A percentile compares a stretch with the other conserved stretches of the same genome.
phyloP scores from a whole-genome alignment of 1,140 invertebrate species.

The Antheraea mylitta region DNA sequence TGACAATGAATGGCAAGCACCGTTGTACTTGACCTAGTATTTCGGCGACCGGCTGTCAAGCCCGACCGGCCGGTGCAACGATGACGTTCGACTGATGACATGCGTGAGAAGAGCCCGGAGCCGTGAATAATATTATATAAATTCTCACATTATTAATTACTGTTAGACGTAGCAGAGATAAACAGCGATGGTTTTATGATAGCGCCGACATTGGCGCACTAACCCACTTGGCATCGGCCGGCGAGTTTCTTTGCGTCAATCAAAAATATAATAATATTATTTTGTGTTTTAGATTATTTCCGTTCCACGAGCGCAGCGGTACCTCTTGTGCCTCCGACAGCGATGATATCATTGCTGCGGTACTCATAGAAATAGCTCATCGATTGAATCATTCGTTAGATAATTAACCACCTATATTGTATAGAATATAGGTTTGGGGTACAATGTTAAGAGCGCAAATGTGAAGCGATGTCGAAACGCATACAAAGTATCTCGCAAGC shows the following conservation, averaged over 20 bases:
- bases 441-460: conserved; percentile 20
- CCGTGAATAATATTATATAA: conserved; percentile 24
- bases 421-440: conserved; percentile 28
- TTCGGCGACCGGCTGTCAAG: conserved; percentile 59
- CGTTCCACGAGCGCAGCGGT: conserved; percentile 35
- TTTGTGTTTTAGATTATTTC: background rate
- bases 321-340: conserved; percentile 24
- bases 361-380: conserved; percentile 29
- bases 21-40: conserved; percentile 76
- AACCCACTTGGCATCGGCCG: conserved; percentile 59
- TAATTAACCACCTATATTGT: conserved; percentile 15
- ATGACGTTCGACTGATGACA: conserved; percentile 40
- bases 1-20: conserved; percentile 76
- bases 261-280: conserved; percentile 43
- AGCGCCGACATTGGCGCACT: conserved; percentile 68
- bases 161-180: conserved; percentile 7
- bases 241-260: conserved; percentile 58
- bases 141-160: conserved; percentile 36
- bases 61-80: conserved; percentile 44
- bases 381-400: conserved; percentile 31
- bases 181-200: conserved; percentile 51
- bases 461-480: conserved; percentile 42
- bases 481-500: conserved; percentile 54
- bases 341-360: conserved; percentile 46
- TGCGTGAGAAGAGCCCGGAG: conserved; percentile 31